Conservation (phyloP, 2,113 vertebrate species). For the Larimichthys polyactis region DNA sequence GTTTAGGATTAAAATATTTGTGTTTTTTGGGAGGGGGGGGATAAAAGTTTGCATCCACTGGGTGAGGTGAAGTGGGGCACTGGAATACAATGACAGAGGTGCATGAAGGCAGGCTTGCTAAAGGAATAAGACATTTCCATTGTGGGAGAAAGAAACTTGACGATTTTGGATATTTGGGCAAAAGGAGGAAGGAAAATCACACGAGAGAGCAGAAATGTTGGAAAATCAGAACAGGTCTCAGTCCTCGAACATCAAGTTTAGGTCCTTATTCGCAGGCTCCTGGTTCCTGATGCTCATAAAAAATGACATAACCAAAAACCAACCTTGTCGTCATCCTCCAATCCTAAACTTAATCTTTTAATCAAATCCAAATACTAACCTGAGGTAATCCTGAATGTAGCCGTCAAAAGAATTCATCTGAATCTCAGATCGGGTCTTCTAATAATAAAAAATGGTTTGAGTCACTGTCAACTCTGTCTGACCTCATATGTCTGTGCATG, state of each 20-base stretch:
- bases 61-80: not conserved
- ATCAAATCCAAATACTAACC: not conserved
- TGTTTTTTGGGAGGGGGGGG: not conserved
- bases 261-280: not conserved
- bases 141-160: not conserved
- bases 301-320: not conserved
- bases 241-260: not conserved
- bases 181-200: no score
- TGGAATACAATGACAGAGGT: not conserved
- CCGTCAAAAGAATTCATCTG: not conserved
- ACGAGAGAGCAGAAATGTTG: no score
- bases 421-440: not conserved
- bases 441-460: conserved; percentile 21
- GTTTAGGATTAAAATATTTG: not conserved
- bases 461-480: conserved; percentile 7
- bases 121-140: not conserved
- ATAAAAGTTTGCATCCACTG: not conserved
- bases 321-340: not conserved
- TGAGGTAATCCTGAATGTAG: not conserved
- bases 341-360: not conserved
- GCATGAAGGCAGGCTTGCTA: conserved; percentile 2
- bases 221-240: no score
- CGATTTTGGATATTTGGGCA: no score
- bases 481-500: not conserved
- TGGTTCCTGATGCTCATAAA: not conserved